Conservation (phyloP, 2,888 invertebrate species). For the Aphodius granarius region DNA sequence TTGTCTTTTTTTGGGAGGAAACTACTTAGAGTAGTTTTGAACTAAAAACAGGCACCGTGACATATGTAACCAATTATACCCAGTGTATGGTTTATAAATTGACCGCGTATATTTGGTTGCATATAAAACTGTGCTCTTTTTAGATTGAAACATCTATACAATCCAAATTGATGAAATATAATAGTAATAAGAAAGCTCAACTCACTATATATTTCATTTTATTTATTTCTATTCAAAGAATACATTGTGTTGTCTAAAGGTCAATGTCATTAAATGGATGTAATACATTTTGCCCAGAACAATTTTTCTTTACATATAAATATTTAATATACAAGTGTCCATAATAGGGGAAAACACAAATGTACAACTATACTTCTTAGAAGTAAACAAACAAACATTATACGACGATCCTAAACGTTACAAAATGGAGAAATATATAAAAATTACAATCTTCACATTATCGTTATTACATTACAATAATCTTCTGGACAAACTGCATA, state of each 20-base stretch:
- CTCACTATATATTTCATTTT: constrained; percentile 35
- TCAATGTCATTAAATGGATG: constrained; percentile 53
- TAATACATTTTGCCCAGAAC: constrained; percentile 49
- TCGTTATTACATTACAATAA: no score
- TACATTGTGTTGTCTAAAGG: constrained; percentile 56
- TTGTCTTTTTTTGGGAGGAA: no score
- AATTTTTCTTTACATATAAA: constrained; percentile 15
- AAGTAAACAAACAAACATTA: constrained; percentile 44
- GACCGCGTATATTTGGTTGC: no score
- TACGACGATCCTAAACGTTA: constrained; percentile 28
- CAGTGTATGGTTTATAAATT: no score
- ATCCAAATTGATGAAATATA: no score
- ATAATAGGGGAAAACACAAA: constrained; percentile 40
- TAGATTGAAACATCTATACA: no score
- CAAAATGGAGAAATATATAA: constrained; percentile 24
- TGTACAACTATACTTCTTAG: constrained; percentile 48
- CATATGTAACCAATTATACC: no score
- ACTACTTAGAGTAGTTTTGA: no score
- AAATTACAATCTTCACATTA: constrained; percentile 30
- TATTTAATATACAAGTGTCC: constrained; percentile 41
- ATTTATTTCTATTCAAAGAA: constrained; percentile 56
- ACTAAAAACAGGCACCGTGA: no score
- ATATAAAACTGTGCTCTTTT: no score
- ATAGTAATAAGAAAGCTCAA: not conserved
- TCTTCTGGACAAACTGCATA: constrained; percentile 50